Percentiles rank a stretch among this genome's conserved stretches.
Conservation (phyloP, 2,797 vertebrate genomes). For the Oreortyx pictus region DNA sequence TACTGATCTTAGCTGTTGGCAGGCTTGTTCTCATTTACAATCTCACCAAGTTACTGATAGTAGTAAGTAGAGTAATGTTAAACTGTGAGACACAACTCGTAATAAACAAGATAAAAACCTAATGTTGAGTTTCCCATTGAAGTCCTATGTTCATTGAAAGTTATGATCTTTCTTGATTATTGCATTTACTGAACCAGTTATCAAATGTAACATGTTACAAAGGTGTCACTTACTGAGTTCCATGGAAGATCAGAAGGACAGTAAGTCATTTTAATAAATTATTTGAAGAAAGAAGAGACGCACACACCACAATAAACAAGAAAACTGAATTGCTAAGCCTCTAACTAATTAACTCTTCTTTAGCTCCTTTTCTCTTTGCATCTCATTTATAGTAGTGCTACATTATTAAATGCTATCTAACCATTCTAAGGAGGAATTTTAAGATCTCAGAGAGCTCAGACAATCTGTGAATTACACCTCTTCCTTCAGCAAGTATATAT, state of each 20-base stretch:
- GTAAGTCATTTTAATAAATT: background rate
- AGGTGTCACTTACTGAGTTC: background rate
- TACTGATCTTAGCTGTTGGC: background rate
- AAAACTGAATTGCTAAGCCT: background rate
- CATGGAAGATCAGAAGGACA: background rate
- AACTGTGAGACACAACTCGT: background rate
- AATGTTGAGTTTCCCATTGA: background rate
- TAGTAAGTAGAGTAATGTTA: background rate
- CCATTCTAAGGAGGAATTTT: background rate
- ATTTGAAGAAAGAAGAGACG: background rate
- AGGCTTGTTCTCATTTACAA: background rate
- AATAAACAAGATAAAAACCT: background rate
- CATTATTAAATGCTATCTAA: background rate
- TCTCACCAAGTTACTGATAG: rapidly evolving
- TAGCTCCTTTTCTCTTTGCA: background rate
- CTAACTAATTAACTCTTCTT: background rate
- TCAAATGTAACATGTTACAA: background rate
- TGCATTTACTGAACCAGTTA: background rate
- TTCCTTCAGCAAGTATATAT: background rate
- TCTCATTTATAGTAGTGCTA: background rate
- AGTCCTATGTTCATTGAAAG: background rate
- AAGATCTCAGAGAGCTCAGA: background rate
- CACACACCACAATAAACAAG: background rate
- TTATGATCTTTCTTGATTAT: background rate
- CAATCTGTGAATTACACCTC: background rate